Evolutionary conservation across 2,797 vertebrate species (phyloP), one percentile per base, ranked within the genome.

Genomic region (Microchirus variegatus): DNA sequence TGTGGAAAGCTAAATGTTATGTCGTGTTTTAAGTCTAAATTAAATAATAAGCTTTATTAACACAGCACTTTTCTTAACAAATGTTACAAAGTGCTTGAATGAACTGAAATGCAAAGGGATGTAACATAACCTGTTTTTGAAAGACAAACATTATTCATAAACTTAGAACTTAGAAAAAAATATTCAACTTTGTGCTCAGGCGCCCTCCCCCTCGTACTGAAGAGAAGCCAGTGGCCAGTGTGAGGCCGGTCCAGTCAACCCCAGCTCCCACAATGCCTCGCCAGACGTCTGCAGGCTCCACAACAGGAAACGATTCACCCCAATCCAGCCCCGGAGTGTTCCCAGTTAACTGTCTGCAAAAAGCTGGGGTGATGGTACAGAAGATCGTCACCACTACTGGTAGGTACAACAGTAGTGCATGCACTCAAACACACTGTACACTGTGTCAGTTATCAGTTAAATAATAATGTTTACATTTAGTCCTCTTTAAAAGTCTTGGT

Each of bases 361-460:
- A 97, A 63, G 98, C 97, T 0, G 98, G 98, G 1, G 97, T 99
- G 69, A 94, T 97, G 3, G 96, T 99, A 12, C 98, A 99, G 88
- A 97, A 96, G 78, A 96, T 99, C 41, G 95, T 99, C 87, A 99
- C 97, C 64, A 98, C 96, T 42, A 97, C 96, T 40, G 97, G 97
- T 98, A 73, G 17, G 86, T 4, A 26, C n/a, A 5, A 56, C 40
- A 35, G 2, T 26, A 35, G 2, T 1, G 36, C n/a, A 46, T 38
- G 6, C 6, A 0, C 10, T 40, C 31, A 13, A 18, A 17, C 5
- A n/a, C n/a, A n/a, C n/a, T n/a, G n/a, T 18, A 3, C 11, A 46
- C 16, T 36, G 47, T 38, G 5, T 31, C 31, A 6, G 3, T 6
- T 31, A 31, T 31, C 26, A 31, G 26, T 31, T 10, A 56, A 9